Evolutionary conservation across 2,888 invertebrate species (phyloP).

Genomic region (Apantesis nais): DNA sequence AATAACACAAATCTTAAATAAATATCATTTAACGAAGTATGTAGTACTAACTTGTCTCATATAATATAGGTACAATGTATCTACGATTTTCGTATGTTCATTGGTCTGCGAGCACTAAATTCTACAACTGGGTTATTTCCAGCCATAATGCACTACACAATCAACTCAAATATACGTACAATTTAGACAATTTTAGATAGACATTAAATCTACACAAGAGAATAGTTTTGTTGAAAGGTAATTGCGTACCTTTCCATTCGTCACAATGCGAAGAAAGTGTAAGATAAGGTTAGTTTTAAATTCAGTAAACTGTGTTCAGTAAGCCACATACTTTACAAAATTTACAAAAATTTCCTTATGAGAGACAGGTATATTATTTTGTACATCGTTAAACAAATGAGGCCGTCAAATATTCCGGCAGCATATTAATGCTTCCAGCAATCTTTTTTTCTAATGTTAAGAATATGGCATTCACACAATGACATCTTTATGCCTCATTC

Average conservation of each 20-base stretch:
- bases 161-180: constrained; percentile 20
- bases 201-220: constrained; percentile 15
- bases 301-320: neutral
- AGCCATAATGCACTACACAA: constrained; percentile 16
- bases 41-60: neutral
- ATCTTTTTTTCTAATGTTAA: no score
- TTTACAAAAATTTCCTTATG: no score
- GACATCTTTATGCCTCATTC: no score
- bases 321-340: no score
- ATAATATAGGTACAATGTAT: constrained; percentile 2
- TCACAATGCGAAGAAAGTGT: neutral
- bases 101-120: constrained; percentile 13
- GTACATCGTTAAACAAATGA: no score
- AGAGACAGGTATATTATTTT: no score
- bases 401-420: no score
- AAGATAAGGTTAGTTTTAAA: neutral
- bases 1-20: neutral
- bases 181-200: constrained; percentile 19
- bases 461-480: no score
- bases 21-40: neutral
- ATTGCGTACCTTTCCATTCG: neutral
- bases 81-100: constrained; percentile 7
- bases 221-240: constrained; percentile 10
- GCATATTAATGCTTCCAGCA: no score
- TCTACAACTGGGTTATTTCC: constrained; percentile 13